These are phyloP conservation scores for Rallus crepitans DNA, from an alignment of 2,797 vertebrate species.

Conservation along the genomic window DNA sequence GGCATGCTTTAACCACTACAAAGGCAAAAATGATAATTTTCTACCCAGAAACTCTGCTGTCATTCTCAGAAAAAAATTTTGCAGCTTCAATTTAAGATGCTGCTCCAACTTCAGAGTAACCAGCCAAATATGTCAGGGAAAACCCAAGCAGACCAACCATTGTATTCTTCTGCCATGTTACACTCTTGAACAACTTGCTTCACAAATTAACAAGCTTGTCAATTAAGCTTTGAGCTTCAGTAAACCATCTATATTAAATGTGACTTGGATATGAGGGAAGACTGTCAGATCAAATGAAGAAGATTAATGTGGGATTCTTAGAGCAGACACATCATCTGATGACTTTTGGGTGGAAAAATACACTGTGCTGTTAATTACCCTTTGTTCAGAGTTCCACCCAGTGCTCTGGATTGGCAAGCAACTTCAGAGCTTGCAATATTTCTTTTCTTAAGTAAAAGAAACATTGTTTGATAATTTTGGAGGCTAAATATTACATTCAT, in stretches of 20 bases:
- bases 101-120: no score
- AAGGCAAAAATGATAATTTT: neutral
- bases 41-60: neutral
- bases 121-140: neutral
- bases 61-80: neutral
- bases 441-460: neutral
- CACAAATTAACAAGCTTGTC: slow-evolving; percentile 52
- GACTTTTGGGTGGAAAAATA: neutral
- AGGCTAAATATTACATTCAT: neutral
- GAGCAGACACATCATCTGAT: neutral
- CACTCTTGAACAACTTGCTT: neutral
- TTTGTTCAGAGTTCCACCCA: neutral
- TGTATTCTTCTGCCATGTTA: neutral
- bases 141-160: neutral
- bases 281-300: slow-evolving; percentile 18
- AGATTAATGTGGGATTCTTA: slow-evolving; percentile 19
- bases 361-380: neutral
- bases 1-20: neutral
- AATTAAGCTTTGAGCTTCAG: slow-evolving; percentile 52
- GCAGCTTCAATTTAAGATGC: neutral
- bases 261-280: slow-evolving; percentile 9
- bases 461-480: neutral
- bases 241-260: slow-evolving; percentile 55
- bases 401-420: neutral
- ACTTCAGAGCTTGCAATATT: neutral